Conservation (phyloP, 2,888 invertebrate species). For the Nephrotoma guestfalica region DNA sequence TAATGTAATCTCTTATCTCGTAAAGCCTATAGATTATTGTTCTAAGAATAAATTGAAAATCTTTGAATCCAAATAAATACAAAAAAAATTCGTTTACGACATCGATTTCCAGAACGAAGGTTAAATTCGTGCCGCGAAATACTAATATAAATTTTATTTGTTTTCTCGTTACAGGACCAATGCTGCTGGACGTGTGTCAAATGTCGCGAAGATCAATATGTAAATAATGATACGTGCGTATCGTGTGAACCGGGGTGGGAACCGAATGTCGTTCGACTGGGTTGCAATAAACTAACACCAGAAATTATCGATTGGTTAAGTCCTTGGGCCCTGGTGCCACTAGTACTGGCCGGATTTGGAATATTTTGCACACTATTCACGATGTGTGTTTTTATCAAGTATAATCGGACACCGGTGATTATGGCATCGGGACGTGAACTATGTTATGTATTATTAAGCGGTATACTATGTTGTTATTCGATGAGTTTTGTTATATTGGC, state of each 20-base stretch:
- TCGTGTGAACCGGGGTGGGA: slow-evolving; percentile 40
- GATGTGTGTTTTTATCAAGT: slow-evolving; percentile 45
- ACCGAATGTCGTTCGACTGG: slow-evolving; percentile 34
- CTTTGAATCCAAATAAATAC: not conserved
- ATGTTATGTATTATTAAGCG: slow-evolving; percentile 58
- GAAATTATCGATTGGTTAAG: slow-evolving; percentile 45
- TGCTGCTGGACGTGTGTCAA: slow-evolving; percentile 59
- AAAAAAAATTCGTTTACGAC: not conserved
- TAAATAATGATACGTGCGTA: slow-evolving; percentile 43
- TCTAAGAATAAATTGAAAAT: not conserved
- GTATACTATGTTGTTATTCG: slow-evolving; percentile 52
- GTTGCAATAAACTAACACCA: slow-evolving; percentile 41
- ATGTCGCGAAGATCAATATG: slow-evolving; percentile 46
- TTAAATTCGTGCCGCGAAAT: not conserved
- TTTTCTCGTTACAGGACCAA: slow-evolving; percentile 31
- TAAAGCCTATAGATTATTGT: not conserved
- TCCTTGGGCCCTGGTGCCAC: slow-evolving; percentile 51
- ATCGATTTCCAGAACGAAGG: not conserved
- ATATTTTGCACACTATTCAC: slow-evolving; percentile 45
- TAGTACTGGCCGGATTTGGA: slow-evolving; percentile 44
- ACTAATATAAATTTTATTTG: not conserved
- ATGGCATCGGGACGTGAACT: slow-evolving; percentile 66
- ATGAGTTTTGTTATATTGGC: slow-evolving; percentile 57
- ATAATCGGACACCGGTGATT: slow-evolving; percentile 49
- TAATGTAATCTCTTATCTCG: not conserved